Base-by-base conservation (phyloP, 2,113 vertebrate genomes). In the Eulemur macaco region DNA sequence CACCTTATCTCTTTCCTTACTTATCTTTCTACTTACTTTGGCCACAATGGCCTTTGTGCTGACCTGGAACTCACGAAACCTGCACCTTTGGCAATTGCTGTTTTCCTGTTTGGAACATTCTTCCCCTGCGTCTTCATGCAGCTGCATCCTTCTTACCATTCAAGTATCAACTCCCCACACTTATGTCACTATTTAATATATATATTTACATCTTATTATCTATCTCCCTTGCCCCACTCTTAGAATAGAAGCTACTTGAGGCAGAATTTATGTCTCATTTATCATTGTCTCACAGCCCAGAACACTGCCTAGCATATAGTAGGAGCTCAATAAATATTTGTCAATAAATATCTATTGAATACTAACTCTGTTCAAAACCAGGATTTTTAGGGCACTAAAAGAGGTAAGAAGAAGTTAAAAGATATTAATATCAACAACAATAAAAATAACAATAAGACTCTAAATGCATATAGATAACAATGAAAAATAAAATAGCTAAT, bases 401-500 rank as follows among this genome's bases (percentile, higher is more conserved):
- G 34, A 82, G 9, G 9, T 77, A 60, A 89, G 71, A 94, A 27
- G 52, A 68, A 1, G 13, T 45, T 80, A 69, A 93, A 78, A 78
- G 42, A 74, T 69, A 80, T 31, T 34, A 88, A 64, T 34, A 39
- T 78, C 42, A 96, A 20, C 2, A 74, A 77, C 14, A 89, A 82
- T 7, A 64, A 77, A 13, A 66, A 17, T 45, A 27, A 60, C 23
- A 64, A 4, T 45, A 29, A 63, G 25, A 90, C 2, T 18, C 12
- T 56, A 71, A 25, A 86, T 86, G 64, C 18, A 52, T 60, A 58
- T 52, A 93, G 68, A 20, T 86, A 87, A 83, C 12, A 5, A 92
- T 89, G 25, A 47, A 8, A 77, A 81, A 56, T 81, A 73, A 78
- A 94, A 81, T 74, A 92, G 54, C 12, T 84, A 88, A 91, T 77